Evolutionary conservation across 2,888 invertebrate species (phyloP), one percentile per base, ranked within the genome.

Genomic region (Drosophila mimetica): DNA sequence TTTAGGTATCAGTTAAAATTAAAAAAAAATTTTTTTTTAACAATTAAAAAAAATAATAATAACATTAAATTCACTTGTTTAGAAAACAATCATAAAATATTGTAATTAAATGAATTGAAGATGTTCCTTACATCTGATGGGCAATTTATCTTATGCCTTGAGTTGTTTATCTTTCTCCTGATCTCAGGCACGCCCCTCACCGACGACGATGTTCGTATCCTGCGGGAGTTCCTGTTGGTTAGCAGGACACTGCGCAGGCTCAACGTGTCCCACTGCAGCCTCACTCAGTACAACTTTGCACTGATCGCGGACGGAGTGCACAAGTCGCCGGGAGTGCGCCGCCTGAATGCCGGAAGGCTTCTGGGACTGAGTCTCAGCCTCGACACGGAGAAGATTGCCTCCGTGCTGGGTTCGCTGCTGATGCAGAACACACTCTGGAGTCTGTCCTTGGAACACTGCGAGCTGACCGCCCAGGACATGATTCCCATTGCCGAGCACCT

Each of bases 221-320:
- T 91, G 30, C 79, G 82, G 1, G 55, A 71, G 2, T 88, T 90
- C 57, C 47, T 90, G 5, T 30, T 89, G 22, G 66, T 59, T 20
- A 85, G 75, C 5, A 32, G 50, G 2, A 81, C 79, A 0, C 51
- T 91, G 39, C 61, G 61, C 0, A 36, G 51, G 2, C 71, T 91
- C 0, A 78, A 88, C 60, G 79, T 90, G 0, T 73, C 70, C 36
- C 55, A 71, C 28, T 91, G 91, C 57, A 71, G 58, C 16, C 52
- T 92, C 13, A 87, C 73, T 39, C 91, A 90, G 53, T 88, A 77
- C n/a, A 87, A 83, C 28, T 91, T 91, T 48, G 84, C 89, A 4
- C 52, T 82, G 2, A 34, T 92, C 4, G 92, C 91, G 0, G 91
- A 91, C 75, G 92, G 90, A 0, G 76, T 92, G 2, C 42, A 89